These are phyloP conservation scores for Ploceus nigricollis DNA, from an alignment of 2,113 vertebrate species.

Conservation along the genomic window DNA sequence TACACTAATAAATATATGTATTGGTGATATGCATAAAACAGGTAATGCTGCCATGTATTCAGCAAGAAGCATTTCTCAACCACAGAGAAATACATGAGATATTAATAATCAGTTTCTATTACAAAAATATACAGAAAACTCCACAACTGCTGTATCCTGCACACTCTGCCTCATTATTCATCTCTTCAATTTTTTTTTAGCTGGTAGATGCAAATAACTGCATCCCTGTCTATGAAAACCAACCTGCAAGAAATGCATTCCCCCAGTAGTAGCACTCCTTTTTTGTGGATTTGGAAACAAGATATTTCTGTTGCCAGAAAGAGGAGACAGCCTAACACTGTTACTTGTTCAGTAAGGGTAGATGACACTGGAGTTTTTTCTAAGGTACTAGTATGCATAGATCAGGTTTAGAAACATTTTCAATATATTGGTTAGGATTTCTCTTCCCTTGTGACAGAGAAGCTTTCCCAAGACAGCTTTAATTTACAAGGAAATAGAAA, in stretches of 20 bases:
- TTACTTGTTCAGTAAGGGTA: background rate
- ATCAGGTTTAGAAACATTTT: background rate
- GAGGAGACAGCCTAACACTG: background rate
- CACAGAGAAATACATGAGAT: background rate
- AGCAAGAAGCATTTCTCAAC: background rate
- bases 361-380: background rate
- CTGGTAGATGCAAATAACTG: background rate
- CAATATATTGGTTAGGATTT: background rate
- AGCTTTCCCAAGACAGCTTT: background rate
- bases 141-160: background rate
- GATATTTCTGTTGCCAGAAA: background rate
- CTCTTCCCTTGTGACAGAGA: background rate
- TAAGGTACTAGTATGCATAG: background rate
- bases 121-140: background rate
- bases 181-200: background rate
- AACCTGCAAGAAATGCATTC: background rate
- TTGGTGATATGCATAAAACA: background rate
- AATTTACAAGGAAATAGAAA: background rate
- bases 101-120: background rate
- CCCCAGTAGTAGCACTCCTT: background rate
- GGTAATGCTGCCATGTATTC: background rate
- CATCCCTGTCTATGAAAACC: accelerated
- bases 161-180: background rate
- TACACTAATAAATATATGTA: background rate
- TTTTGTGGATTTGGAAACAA: background rate